Evolutionary conservation across 2,888 invertebrate genomes (phyloP).

Genomic region (Monoplex corrugatus): DNA sequence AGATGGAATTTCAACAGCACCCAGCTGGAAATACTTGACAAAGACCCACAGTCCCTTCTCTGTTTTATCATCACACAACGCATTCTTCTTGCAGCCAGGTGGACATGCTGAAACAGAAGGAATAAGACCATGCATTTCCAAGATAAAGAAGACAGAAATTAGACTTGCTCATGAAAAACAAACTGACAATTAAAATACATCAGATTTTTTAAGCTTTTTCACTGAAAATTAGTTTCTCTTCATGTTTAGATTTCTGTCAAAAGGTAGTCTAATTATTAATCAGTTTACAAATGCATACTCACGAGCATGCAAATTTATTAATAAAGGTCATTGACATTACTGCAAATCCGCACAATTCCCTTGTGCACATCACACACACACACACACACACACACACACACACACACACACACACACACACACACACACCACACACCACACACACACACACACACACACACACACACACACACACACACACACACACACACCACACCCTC

Average conservation of each 20-base stretch:
- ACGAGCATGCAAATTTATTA: no score
- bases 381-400: slow-evolving; percentile 1
- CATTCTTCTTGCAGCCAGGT: slow-evolving; percentile 61
- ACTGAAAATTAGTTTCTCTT: no score
- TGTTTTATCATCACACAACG: slow-evolving; percentile 56
- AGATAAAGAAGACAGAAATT: no score
- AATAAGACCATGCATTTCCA: no score
- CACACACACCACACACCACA: neutral
- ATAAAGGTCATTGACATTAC: no score
- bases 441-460: neutral
- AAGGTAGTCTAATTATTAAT: no score
- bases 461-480: slow-evolving; percentile 1
- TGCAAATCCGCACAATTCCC: no score
- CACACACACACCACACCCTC: neutral
- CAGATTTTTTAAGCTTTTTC: neutral
- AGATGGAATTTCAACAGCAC: slow-evolving; percentile 64
- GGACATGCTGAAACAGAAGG: slow-evolving; percentile 61
- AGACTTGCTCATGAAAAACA: neutral
- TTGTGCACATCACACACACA: no score
- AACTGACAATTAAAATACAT: neutral
- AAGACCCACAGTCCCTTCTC: slow-evolving; percentile 70
- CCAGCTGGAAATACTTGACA: slow-evolving; percentile 74
- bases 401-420: neutral
- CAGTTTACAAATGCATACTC: no score
- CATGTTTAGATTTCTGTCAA: no score